A percentile compares a stretch with the other conserved stretches of the same genome.
phyloP scores from a whole-genome alignment of 37 sponge, comb jelly and placozoan genomes.

The Spongilla lacustris region DNA sequence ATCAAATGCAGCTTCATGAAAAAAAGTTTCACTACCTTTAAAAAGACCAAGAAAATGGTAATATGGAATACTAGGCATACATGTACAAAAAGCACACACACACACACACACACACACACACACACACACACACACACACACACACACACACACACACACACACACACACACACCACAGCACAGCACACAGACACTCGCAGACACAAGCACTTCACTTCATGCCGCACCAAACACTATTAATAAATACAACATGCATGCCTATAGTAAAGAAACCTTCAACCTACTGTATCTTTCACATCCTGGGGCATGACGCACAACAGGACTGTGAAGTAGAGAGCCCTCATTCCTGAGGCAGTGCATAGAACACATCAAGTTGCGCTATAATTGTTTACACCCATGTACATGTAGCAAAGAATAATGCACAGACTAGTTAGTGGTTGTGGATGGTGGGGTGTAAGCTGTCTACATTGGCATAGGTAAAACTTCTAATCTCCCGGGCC shows the following conservation, averaged over 20 bases:
- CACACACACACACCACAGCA: not conserved
- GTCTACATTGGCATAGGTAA: too few species aligned
- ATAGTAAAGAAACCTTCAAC: not conserved
- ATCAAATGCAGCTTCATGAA: constrained; percentile 84
- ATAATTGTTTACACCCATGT: too few species aligned
- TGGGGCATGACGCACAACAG: not conserved
- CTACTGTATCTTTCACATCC: not conserved
- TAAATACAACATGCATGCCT: not conserved
- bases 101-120: constrained; percentile 5
- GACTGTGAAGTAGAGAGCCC: not conserved
- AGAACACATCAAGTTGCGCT: too few species aligned
- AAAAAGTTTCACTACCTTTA: constrained; percentile 3
- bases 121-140: too few species aligned
- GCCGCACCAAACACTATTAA: too few species aligned
- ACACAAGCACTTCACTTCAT: too few species aligned
- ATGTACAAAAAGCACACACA: constrained; percentile 4
- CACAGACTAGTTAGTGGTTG: too few species aligned
- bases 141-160: not conserved
- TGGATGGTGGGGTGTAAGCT: too few species aligned
- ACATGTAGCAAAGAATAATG: too few species aligned
- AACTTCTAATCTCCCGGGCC: too few species aligned
- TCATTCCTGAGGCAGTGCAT: not conserved
- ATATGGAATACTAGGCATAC: not conserved
- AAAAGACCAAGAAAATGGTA: not conserved
- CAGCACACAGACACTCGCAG: too few species aligned